Evolutionary conservation across 1,140 invertebrate species (phyloP).

Genomic region (Chelonus insularis): DNA sequence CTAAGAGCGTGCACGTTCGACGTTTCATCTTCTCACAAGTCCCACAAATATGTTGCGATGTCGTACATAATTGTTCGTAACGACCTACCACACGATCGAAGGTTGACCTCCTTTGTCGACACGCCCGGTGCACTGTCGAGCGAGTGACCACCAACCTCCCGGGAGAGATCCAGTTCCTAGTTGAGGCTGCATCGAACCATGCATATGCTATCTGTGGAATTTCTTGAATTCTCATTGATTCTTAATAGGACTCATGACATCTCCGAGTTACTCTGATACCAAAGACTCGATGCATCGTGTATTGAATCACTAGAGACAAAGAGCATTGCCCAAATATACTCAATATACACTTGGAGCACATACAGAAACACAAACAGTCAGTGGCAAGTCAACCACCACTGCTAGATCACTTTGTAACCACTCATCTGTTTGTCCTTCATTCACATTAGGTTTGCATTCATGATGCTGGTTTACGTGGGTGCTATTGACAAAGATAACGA

Average conservation of each 20-base stretch:
- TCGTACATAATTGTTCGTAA: conserved; percentile 27
- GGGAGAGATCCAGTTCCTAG: neutral
- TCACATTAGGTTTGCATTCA: conserved; percentile 11
- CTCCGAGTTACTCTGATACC: too few species aligned
- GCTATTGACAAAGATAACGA: conserved; percentile 11
- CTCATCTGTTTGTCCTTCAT: conserved; percentile 22
- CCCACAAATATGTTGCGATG: conserved; percentile 19
- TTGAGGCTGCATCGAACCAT: neutral
- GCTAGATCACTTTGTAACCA: conserved; percentile 21
- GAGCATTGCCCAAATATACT: neutral
- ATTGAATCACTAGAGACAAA: neutral
- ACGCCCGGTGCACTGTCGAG: conserved; percentile 4
- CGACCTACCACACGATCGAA: conserved; percentile 17
- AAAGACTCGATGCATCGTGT: neutral
- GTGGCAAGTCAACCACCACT: conserved; percentile 15
- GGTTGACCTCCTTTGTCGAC: conserved; percentile 27
- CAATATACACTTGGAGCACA: neutral
- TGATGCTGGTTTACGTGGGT: conserved; percentile 7
- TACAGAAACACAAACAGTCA: neutral
- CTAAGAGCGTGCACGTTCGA: neutral
- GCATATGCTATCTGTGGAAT: neutral
- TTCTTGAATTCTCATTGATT: neutral
- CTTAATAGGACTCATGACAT: neutral
- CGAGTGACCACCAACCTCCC: conserved; percentile 16
- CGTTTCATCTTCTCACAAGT: neutral